Evolutionary conservation across 2,113 vertebrate species (phyloP).

Genomic region (Chrysemys picta): DNA sequence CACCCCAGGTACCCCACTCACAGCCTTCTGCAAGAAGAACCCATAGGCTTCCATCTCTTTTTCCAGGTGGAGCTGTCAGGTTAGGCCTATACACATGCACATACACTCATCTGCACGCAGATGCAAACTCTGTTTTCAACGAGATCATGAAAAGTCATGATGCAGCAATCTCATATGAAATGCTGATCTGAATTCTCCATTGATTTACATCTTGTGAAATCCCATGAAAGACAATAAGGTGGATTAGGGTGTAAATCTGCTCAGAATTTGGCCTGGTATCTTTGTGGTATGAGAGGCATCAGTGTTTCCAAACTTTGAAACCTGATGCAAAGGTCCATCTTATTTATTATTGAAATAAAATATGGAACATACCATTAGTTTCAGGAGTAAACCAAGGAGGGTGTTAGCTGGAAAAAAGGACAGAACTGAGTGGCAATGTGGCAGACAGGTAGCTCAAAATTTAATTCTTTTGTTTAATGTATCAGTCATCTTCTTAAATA

Average conservation of each 20-base stretch:
- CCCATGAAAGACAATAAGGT: background rate
- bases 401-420: background rate
- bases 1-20: background rate
- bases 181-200: background rate
- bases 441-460: background rate
- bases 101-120: background rate
- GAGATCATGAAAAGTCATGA: constrained; percentile 15
- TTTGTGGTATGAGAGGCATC: background rate
- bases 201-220: constrained; percentile 15
- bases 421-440: background rate
- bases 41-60: constrained; percentile 40
- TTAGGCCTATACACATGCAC: too few species aligned
- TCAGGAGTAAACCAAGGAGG: background rate
- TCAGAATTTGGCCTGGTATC: too few species aligned
- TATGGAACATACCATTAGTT: background rate
- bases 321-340: background rate
- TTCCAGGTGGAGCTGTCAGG: constrained; percentile 55
- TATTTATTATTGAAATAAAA: background rate
- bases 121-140: constrained; percentile 21
- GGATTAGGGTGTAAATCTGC: background rate
- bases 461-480: background rate
- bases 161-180: background rate
- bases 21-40: constrained; percentile 29
- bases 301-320: background rate
- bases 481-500: background rate